A percentile compares a stretch with the other conserved stretches of the same genome.
phyloP scores from a whole-genome alignment of 2,888 invertebrate genomes.

The Brachyopa scutellaris region DNA sequence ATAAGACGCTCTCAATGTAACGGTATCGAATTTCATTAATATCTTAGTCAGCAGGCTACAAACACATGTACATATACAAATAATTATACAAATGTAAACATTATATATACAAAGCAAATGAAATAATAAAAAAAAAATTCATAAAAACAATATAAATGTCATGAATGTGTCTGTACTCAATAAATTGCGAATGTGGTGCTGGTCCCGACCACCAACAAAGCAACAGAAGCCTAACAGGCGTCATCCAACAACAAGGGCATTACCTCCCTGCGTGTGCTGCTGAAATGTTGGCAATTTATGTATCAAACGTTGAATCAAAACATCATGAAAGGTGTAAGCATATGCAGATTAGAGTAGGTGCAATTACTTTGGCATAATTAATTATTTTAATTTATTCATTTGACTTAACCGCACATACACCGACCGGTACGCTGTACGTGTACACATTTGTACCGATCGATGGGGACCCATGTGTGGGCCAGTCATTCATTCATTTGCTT shows the following conservation, averaged over 20 bases:
- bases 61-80: slow-evolving; percentile 58
- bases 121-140: slow-evolving; percentile 63
- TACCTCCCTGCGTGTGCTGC: slow-evolving; percentile 3
- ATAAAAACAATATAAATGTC: slow-evolving; percentile 48
- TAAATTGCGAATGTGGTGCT: background rate
- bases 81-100: slow-evolving; percentile 57
- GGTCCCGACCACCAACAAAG: background rate
- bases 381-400: slow-evolving; percentile 67
- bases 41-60: slow-evolving; percentile 63
- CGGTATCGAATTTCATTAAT: slow-evolving; percentile 57
- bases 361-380: slow-evolving; percentile 53
- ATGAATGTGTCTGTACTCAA: background rate
- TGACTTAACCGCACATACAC: slow-evolving; percentile 24
- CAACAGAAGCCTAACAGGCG: background rate
- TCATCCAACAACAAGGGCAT: background rate
- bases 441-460: too few relatives aligned
- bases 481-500: background rate
- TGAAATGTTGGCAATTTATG: slow-evolving; percentile 30
- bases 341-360: slow-evolving; percentile 52
- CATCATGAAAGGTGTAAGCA: slow-evolving; percentile 56
- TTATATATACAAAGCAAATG: slow-evolving; percentile 60
- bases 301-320: slow-evolving; percentile 41
- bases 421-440: background rate
- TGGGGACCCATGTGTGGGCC: background rate
- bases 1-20: slow-evolving; percentile 30